Evolutionary conservation across 2,888 invertebrate genomes (phyloP), one percentile per base, ranked within the genome.

Genomic region (Diarsia mendica): DNA sequence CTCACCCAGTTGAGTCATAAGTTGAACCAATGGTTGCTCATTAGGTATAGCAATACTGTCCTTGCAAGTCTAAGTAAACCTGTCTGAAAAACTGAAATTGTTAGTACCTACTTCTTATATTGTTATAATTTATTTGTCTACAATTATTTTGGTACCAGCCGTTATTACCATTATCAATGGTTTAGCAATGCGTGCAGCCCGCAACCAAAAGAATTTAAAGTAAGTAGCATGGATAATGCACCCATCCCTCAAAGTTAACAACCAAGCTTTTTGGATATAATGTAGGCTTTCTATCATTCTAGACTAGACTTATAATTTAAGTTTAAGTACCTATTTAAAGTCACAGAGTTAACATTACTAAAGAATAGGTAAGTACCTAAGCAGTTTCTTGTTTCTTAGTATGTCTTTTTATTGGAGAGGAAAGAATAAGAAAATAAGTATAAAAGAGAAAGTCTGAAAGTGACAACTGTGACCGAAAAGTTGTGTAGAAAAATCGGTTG

Each of bases 171-270:
- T 39, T 67, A 15, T 9, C 15, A 65, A 10, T 58, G 23, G 39
- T 39, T 67, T 51, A 69, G 18, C 46, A 75, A 75, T 80, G 66
- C 69, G 76, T 80, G 75, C 66, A 69, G 75, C 66, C 48, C 75
- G 33, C 80, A 67, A 79, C 60, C 75, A 15, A 66, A 66, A 61
- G 3, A 75, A 80, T 60, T 75, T 48, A 55, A 51, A 58, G 18
- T 58, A 75, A 80, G 23, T 46, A 33, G 6, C 48, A 51, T 49
- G 51, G 44, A 60, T 55, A 75, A 80, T 61, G 68, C 60, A 66
- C n/a, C 75, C 33, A 66, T 69, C 69, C 55, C 70, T 76, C 46
- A 80, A 79, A 80, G 9, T 1, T 28, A 48, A 61, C 53, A 65
- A 53, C n/a, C 28, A 18, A 44, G 28, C 13, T 23, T 13, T 60